These are phyloP conservation scores for Acropora yongei DNA, from an alignment of 64 coral and sea anemone species.

Conservation along the genomic window DNA sequence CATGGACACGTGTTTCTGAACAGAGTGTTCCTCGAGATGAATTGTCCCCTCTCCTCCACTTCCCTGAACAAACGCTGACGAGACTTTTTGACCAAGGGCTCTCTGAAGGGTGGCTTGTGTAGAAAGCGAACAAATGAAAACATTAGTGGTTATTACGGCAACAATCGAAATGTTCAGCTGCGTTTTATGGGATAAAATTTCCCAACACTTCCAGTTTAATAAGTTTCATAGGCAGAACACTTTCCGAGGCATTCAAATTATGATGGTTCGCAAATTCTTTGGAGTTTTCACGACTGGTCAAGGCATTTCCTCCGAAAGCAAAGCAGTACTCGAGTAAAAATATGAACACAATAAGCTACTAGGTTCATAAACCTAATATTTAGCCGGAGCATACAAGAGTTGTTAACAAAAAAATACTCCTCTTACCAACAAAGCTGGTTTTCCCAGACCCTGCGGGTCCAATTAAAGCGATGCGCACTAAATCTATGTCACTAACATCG, in stretches of 20 bases:
- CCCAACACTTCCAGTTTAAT: too few species aligned
- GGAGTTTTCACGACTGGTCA: too few species aligned
- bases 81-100: conserved; percentile 22
- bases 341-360: too few species aligned
- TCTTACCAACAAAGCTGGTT: conserved; percentile 86
- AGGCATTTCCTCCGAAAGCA: too few species aligned
- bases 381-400: too few species aligned
- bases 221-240: too few species aligned
- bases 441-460: conserved; percentile 84
- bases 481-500: conserved; percentile 66
- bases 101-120: conserved; percentile 70
- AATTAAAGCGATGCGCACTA: conserved; percentile 74
- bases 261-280: too few species aligned
- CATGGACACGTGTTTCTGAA: conserved; percentile 27
- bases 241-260: too few species aligned
- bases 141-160: background rate
- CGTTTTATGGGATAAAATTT: too few species aligned
- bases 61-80: conserved; percentile 78
- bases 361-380: too few species aligned
- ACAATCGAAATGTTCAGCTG: too few species aligned
- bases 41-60: conserved; percentile 72
- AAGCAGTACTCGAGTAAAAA: too few species aligned
- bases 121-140: background rate
- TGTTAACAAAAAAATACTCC: background rate
- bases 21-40: conserved; percentile 67